phyloP scores from a whole-genome alignment of 2,113 vertebrate species.

The Corvus cornix region DNA sequence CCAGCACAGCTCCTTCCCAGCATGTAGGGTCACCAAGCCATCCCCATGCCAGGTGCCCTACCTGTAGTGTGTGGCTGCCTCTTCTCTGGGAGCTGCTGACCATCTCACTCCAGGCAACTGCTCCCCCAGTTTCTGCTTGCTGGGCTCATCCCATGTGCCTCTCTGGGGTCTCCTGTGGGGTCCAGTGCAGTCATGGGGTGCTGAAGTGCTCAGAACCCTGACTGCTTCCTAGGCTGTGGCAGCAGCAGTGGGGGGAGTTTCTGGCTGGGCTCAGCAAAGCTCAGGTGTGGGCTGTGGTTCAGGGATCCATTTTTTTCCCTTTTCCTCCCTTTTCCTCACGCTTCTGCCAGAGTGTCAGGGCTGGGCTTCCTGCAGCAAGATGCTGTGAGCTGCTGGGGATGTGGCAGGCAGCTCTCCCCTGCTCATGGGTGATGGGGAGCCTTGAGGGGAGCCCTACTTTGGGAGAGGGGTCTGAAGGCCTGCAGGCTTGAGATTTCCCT shows the following conservation, averaged over 20 bases:
- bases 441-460: background rate
- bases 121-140: fast-evolving
- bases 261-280: fast-evolving
- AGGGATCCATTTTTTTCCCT: background rate
- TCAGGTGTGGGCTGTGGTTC: background rate
- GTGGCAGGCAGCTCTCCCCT: background rate
- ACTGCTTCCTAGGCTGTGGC: background rate
- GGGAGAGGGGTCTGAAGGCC: fast-evolving
- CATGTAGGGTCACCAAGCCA: background rate
- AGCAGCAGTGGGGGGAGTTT: fast-evolving
- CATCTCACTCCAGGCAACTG: background rate
- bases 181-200: background rate
- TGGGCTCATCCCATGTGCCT: background rate
- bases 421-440: background rate
- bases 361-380: background rate
- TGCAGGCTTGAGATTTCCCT: background rate
- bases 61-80: fast-evolving
- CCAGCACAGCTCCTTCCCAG: background rate
- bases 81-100: background rate
- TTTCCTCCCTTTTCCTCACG: too few relatives aligned
- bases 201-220: background rate
- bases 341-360: background rate
- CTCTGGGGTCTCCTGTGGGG: background rate
- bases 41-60: background rate
- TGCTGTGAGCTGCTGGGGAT: background rate